Base-by-base conservation (phyloP, 2,797 vertebrate genomes). In the Lophius americanus region DNA sequence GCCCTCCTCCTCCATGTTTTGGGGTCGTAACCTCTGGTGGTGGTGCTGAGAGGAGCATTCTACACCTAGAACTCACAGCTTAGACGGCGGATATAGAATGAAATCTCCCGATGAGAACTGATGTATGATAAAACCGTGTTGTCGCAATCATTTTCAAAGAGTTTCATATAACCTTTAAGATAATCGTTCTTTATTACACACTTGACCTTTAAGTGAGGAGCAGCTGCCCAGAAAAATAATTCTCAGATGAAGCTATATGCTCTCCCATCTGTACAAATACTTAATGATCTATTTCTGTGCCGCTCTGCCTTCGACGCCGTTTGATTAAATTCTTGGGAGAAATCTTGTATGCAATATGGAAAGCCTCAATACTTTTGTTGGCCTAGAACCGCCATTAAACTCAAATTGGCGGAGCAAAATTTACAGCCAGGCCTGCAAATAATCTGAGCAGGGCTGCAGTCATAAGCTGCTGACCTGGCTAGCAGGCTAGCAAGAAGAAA, bases 191-290 rank as follows among this genome's bases (percentile, higher is more conserved):
- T 80, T 79, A 82, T 86, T 73, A 70, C 53, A 61, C 57, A 51
- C 59, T 82, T 79, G 64, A 78, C 63, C 76, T 51, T 36, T 65
- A 79, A 57, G 69, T 48, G 41, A 68, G 60, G 58, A 37, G 64
- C 60, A 74, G 65, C 51, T 68, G 55, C 64, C 68, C 70, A 12
- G 64, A 49, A 49, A 44, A 69, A 67, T 14, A 9, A 59, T 73
- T 76, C 68, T 83, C 72, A 85, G 64, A 52, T 72, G 50, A 66
- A 78, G 77, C 73, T 84, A 71, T 51, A 57, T 76, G 73, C 68
- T 69, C 66, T 35, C 47, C 62, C 85, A 78, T 89, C 84, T 89
- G 87, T 79, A 68, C 81, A 90, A 85, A 82, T 70, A 81, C 68
- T 82, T 71, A 48, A 64, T 64, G 64, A 48, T 76, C 79, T 86